phyloP scores from a whole-genome alignment of 2,888 invertebrate genomes.

The Caenorhabditis angaria region DNA sequence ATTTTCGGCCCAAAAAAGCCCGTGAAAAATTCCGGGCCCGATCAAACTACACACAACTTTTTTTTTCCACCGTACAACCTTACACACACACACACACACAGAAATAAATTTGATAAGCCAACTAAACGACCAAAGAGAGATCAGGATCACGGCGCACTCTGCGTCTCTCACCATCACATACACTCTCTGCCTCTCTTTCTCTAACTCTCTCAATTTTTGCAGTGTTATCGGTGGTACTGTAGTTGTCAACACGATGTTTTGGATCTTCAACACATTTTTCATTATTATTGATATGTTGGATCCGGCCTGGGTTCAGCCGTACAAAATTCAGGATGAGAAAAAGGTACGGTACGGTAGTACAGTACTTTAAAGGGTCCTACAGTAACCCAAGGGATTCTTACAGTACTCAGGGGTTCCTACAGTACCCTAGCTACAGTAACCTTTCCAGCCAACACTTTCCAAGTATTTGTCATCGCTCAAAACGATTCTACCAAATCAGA shows the following conservation, averaged over 20 bases:
- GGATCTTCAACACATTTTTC: conserved; percentile 76
- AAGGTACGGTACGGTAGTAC: conserved; percentile 76
- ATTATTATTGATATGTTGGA: conserved; percentile 72
- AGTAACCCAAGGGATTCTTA: too few relatives aligned
- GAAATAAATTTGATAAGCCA: too few relatives aligned
- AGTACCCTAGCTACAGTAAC: too few relatives aligned
- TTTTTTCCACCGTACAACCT: too few relatives aligned
- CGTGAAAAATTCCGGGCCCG: too few relatives aligned
- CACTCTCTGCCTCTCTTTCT: not conserved
- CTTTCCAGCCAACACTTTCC: conserved; percentile 16
- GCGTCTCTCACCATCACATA: not conserved
- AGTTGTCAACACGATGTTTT: conserved; percentile 35
- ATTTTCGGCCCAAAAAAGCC: too few relatives aligned
- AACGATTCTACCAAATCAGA: conserved; percentile 33
- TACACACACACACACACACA: too few relatives aligned
- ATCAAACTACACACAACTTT: too few relatives aligned
- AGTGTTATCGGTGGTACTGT: conserved; percentile 48
- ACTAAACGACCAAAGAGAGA: conserved; percentile 81
- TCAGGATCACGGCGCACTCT: not conserved
- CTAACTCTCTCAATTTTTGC: conserved; percentile 12
- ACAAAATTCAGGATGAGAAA: conserved; percentile 85
- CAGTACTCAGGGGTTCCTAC: too few relatives aligned
- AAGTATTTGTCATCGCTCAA: conserved; percentile 36
- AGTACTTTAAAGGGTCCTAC: not conserved
- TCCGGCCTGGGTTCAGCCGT: conserved; percentile 76